These are phyloP conservation scores for Cygnus olor DNA, from an alignment of 2,797 vertebrate genomes.

Conservation along the genomic window DNA sequence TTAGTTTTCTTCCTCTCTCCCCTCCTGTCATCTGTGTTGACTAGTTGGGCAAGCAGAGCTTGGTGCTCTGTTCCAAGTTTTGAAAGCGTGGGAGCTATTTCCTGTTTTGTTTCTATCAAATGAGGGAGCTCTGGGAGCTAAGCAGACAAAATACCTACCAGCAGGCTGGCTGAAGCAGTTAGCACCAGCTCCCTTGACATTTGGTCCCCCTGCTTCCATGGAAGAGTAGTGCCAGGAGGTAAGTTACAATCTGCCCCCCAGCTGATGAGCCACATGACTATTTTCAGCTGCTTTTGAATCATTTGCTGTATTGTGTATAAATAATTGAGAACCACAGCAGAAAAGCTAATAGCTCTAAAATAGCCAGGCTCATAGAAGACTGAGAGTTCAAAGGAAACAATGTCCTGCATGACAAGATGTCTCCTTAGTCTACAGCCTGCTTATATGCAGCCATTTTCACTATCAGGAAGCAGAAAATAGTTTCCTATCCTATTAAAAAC, in stretches of 20 bases:
- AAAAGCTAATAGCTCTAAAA: background rate
- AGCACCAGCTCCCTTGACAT: background rate
- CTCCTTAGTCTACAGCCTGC: background rate
- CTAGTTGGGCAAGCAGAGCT: background rate
- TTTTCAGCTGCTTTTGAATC: background rate
- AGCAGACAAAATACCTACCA: background rate
- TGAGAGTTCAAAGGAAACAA: background rate
- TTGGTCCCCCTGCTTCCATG: background rate
- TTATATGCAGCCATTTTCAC: background rate
- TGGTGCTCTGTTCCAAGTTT: background rate
- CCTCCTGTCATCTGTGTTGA: background rate
- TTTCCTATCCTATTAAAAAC: background rate
- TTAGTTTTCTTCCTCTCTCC: background rate
- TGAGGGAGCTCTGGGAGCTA: background rate
- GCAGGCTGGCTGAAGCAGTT: background rate
- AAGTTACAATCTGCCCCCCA: background rate
- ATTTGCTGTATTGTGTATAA: background rate
- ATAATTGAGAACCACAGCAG: background rate
- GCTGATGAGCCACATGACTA: background rate
- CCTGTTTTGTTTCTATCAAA: background rate
- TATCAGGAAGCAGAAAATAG: background rate
- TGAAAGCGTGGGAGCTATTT: background rate
- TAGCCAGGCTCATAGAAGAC: background rate
- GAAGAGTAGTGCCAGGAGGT: background rate
- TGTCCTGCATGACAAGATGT: background rate